A percentile compares a stretch with the other conserved stretches of the same genome.
Conservation (phyloP, 2,113 vertebrate genomes). For the Bujurquina vittata region DNA sequence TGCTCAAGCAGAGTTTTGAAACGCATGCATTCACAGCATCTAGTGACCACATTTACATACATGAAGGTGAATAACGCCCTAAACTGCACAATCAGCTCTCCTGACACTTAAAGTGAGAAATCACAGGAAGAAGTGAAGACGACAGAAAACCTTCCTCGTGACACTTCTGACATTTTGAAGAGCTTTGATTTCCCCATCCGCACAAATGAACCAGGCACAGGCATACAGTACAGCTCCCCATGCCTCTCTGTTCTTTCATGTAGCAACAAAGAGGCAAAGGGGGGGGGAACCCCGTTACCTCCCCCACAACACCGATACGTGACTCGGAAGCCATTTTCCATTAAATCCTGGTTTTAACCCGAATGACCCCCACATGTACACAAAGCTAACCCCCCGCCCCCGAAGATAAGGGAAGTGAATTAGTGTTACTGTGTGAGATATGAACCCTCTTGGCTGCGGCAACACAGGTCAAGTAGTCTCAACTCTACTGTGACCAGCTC, state of each 20-base stretch:
- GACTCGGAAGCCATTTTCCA: constrained; percentile 60
- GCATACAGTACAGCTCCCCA: neutral
- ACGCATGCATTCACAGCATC: neutral
- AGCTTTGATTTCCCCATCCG: neutral
- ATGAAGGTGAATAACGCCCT: neutral
- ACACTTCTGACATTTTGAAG: neutral
- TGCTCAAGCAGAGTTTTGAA: neutral
- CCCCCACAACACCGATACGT: constrained; percentile 57
- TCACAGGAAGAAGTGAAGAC: neutral
- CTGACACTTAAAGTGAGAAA: neutral
- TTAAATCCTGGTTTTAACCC: constrained; percentile 68
- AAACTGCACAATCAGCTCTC: neutral
- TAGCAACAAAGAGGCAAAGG: constrained; percentile 24
- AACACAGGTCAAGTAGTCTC: constrained; percentile 10
- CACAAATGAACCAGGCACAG: neutral
- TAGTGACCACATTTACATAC: neutral
- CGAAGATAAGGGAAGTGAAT: constrained; percentile 47
- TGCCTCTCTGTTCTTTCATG: neutral
- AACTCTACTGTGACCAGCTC: constrained; percentile 21
- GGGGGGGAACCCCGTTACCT: constrained; percentile 25
- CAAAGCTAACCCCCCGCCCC: constrained; percentile 33
- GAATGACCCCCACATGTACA: constrained; percentile 45
- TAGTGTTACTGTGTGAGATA: constrained; percentile 35
- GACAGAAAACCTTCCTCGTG: constrained; percentile 3
- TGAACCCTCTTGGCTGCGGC: constrained; percentile 19